These are phyloP conservation scores for Rhynchonycteris naso DNA, from an alignment of 2,797 vertebrate species.

Conservation along the genomic window DNA sequence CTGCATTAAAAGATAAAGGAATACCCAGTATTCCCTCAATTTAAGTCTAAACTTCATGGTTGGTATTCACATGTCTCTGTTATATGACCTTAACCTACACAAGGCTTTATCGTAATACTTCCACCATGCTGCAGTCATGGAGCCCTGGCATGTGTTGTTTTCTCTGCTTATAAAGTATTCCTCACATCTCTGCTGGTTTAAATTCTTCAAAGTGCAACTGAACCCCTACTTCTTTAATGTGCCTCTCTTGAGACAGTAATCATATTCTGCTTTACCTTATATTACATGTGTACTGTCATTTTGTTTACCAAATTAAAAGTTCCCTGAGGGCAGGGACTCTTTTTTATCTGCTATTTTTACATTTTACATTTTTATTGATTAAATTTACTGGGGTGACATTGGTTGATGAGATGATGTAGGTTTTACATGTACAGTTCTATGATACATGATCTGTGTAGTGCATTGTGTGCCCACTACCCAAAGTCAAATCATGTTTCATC, in stretches of 20 bases:
- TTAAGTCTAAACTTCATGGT: background rate
- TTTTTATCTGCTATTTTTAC: background rate
- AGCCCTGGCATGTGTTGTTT: background rate
- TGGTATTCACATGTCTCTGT: background rate
- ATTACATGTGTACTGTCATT: background rate
- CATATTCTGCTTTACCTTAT: background rate
- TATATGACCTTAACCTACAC: background rate
- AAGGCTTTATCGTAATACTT: background rate
- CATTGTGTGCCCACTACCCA: background rate
- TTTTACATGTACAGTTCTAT: background rate
- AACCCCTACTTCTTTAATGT: background rate
- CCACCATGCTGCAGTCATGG: background rate
- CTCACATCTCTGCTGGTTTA: background rate
- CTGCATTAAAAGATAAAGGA: constrained; percentile 17
- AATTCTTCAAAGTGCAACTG: background rate
- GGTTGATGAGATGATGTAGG: background rate
- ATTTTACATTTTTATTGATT: background rate
- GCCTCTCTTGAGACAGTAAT: background rate
- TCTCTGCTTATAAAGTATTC: background rate
- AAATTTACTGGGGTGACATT: background rate
- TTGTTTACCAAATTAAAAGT: background rate
- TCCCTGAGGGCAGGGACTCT: background rate
- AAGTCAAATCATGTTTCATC: too few relatives aligned
- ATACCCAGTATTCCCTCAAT: background rate
- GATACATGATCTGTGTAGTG: background rate